Evolutionary conservation across 1,140 invertebrate genomes (phyloP), one percentile per base, ranked within the genome.

Genomic region (Portunus trituberculatus): DNA sequence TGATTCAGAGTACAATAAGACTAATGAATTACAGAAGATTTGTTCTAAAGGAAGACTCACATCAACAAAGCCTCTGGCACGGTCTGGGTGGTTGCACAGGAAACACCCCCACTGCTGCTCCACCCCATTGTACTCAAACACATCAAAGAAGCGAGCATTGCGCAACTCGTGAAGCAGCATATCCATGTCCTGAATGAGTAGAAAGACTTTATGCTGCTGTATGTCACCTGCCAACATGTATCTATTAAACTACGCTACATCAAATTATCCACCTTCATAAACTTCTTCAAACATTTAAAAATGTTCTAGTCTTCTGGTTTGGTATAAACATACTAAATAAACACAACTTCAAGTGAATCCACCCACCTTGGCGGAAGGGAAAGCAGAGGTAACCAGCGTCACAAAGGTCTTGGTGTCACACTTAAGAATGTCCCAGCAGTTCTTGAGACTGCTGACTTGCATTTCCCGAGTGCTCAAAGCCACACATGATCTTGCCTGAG

Each of bases 391-490:
- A 10, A 99, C 99, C 46, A 99, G 97, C 45, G 99, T 99, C 6
- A 99, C 97, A 97, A 99, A 99, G 87, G 98, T 98, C 97, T 98
- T 98, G 96, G 98, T 98, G 97, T 99, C 98, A 97, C 98, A 98
- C 97, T 99, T 99, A 96, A 99, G 97, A 96, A 98, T 98, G 97
- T 99, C 98, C 98, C 99, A 99, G 97, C 99, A 99, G 97, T 98
- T 98, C 97, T 99, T 99, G 84, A 99, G 97, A 97, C 98, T 98
- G 96, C 98, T 98, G 0, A 99, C 98, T 96, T 98, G 98, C 16
- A 98, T 97, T 97, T 99, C 98, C 39, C 98, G 97, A 84, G 98
- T 98, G 97, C 98, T 99, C 25, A 99, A 97, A 45, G 99, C 98
- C 95, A 98, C 98, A 31, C 97, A 97, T 96, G 98, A 98, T 96